phyloP scores from a whole-genome alignment of 2,888 invertebrate species.

The Thysanoteuthis rhombus region DNA sequence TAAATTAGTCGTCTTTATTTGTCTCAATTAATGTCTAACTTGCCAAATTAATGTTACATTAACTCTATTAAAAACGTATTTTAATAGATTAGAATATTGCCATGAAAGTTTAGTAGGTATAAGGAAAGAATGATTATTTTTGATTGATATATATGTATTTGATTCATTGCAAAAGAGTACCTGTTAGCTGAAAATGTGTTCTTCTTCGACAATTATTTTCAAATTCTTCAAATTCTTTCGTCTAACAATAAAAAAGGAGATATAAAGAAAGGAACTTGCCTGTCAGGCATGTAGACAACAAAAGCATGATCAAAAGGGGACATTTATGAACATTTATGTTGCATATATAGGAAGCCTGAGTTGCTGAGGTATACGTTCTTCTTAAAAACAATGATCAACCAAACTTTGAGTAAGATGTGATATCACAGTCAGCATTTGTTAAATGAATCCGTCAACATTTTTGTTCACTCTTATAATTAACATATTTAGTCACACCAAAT shows the following conservation, averaged over 20 bases:
- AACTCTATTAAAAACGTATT: neutral
- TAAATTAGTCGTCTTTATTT: neutral
- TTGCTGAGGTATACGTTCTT: neutral
- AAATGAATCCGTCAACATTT: neutral
- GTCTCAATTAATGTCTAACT: neutral
- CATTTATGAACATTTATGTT: neutral
- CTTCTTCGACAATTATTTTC: neutral
- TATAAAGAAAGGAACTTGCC: neutral
- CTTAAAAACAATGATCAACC: neutral
- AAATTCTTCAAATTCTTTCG: neutral
- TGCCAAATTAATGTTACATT: neutral
- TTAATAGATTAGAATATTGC: neutral
- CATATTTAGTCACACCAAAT: no score
- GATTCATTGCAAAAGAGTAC: neutral
- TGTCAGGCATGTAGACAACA: neutral
- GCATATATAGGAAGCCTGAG: neutral
- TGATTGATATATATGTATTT: neutral
- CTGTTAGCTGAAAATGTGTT: neutral
- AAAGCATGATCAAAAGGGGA: neutral
- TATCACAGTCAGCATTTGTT: no score
- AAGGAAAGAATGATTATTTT: neutral
- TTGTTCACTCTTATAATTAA: no score
- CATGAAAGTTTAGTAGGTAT: neutral
- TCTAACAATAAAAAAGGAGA: neutral
- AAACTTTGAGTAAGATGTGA: neutral